Evolutionary conservation across 2,797 vertebrate species (phyloP).

Genomic region (Oreonectes daqikongensis): DNA sequence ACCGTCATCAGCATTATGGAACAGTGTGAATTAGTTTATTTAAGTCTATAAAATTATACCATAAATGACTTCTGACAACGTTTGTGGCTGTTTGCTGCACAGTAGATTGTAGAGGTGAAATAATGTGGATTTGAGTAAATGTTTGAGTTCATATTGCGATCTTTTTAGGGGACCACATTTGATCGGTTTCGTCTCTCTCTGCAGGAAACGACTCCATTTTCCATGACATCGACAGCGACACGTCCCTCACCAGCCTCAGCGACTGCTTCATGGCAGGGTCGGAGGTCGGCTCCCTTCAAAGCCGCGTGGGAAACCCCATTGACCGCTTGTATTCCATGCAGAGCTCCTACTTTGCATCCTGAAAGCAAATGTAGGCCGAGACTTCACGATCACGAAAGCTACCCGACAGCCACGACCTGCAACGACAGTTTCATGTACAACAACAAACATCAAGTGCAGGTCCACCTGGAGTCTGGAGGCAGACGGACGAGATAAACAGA

Average conservation of each 20-base stretch:
- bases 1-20: constrained; percentile 59
- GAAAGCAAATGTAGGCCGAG: constrained; percentile 64
- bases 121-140: no score
- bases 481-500: background rate
- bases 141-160: no score
- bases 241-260: constrained; percentile 91
- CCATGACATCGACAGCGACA: constrained; percentile 92
- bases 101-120: no score
- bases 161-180: background rate
- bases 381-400: constrained; percentile 2
- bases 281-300: constrained; percentile 83
- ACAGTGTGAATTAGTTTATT: constrained; percentile 59
- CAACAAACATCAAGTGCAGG: background rate
- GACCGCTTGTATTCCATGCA: constrained; percentile 96
- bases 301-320: constrained; percentile 86
- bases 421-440: background rate
- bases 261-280: constrained; percentile 89
- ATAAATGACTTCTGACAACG: constrained; percentile 26
- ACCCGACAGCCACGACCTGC: constrained; percentile 18
- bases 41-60: background rate
- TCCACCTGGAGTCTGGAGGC: constrained; percentile 2
- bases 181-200: background rate
- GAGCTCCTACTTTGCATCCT: constrained; percentile 93
- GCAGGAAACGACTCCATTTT: constrained; percentile 90
- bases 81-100: no score